Percentiles rank a stretch among this genome's conserved stretches.
phyloP scores from a whole-genome alignment of 2,113 vertebrate species.

The Bettongia penicillata region DNA sequence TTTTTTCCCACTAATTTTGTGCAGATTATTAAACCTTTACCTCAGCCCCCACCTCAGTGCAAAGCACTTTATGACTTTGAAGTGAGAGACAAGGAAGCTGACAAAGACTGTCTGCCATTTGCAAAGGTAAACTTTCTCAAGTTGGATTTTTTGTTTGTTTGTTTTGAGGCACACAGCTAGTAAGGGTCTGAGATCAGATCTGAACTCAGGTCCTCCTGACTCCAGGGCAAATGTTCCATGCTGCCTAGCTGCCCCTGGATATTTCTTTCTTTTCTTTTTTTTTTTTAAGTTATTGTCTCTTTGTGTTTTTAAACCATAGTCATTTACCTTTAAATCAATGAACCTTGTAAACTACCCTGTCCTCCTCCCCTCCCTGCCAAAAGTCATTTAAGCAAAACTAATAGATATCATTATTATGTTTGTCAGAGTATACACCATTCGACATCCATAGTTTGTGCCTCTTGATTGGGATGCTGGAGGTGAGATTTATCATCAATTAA shows the following conservation, averaged over 20 bases:
- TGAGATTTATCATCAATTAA: not conserved
- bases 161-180: not conserved
- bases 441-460: not conserved
- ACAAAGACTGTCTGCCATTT: conserved; percentile 99
- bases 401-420: not conserved
- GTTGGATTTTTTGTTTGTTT: not conserved
- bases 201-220: not conserved
- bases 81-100: conserved; percentile 99
- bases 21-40: conserved; percentile 98
- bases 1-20: conserved; percentile 99
- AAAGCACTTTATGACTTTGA: conserved; percentile 99
- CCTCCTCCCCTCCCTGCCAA: too few relatives aligned
- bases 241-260: not conserved
- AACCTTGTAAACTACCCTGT: too few relatives aligned
- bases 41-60: conserved; percentile 98
- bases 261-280: not conserved
- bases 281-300: not conserved
- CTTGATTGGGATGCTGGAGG: not conserved
- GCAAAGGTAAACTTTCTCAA: conserved; percentile 90
- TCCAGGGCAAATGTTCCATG: too few relatives aligned
- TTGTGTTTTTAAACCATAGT: not conserved
- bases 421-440: not conserved
- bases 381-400: not conserved
- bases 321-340: not conserved
- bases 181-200: not conserved